A percentile compares a stretch with the other conserved stretches of the same genome.
phyloP scores from a whole-genome alignment of 2,888 invertebrate species.

The Cloeon dipterum region DNA sequence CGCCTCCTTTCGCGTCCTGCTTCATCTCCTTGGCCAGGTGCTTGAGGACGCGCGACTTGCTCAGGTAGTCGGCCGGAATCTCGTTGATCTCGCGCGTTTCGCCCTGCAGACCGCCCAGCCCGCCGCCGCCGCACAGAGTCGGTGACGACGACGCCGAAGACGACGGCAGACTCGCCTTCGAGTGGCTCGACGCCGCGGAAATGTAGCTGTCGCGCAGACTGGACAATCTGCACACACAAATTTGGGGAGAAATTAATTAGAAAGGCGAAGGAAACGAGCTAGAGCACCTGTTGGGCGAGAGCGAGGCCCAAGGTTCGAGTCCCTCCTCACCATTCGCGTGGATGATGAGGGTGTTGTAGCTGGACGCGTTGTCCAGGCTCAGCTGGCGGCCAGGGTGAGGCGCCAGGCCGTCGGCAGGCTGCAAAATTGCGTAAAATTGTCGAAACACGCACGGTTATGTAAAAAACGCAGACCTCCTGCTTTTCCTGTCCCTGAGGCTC shows the following conservation, averaged over 20 bases:
- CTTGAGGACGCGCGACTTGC: constrained; percentile 60
- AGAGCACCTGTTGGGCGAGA: constrained; percentile 3
- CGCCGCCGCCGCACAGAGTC: neutral
- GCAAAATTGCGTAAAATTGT: neutral
- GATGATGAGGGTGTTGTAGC: constrained; percentile 65
- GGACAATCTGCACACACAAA: constrained; percentile 11
- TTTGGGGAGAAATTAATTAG: no score
- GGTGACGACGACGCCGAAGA: neutral
- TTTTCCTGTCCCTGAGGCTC: constrained; percentile 86
- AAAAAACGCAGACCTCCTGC: neutral
- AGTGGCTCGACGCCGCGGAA: neutral
- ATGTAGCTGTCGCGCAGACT: constrained; percentile 13
- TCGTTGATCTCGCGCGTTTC: constrained; percentile 43
- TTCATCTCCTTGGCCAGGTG: constrained; percentile 60
- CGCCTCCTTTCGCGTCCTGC: constrained; percentile 5
- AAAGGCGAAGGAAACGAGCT: constrained; percentile 6
- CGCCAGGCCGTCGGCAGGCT: neutral
- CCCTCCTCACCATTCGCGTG: constrained; percentile 43
- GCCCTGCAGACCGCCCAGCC: no score
- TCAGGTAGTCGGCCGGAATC: constrained; percentile 64
- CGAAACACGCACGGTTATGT: no score
- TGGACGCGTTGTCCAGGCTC: constrained; percentile 24
- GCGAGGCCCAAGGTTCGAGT: constrained; percentile 30
- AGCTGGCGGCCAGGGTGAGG: neutral
- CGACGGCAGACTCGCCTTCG: neutral